Evolutionary conservation across 2,797 vertebrate genomes (phyloP), one percentile per base, ranked within the genome.

Genomic region (Propithecus deckenii): DNA sequence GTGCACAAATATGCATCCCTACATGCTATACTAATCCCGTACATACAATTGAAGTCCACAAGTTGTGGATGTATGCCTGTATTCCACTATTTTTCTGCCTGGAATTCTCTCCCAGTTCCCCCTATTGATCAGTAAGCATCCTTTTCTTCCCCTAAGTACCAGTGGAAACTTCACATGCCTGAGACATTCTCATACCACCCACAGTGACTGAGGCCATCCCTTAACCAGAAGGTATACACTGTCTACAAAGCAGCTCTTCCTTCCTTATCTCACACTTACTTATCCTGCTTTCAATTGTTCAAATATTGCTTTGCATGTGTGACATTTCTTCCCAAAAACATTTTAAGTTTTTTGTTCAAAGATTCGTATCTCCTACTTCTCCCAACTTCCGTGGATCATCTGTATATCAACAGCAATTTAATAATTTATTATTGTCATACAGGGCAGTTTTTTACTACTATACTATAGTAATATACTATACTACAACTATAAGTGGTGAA

Each of bases 181-280:
- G 43, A 71, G 67, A 30, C 11, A 81, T 48, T 10, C 15, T 89
- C 50, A 7, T 50, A 50, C 81, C 52, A 81, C 15, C 22, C 25
- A 14, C 2, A 10, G 23, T 0, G 0, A 41, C 55, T 7, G 0
- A 93, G 30, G 78, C 7, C 10, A 38, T 46, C 0, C 20, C 38
- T 52, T 50, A 38, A 67, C 23, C 7, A 61, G 13, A 74, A 38
- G 0, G 1, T 22, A 25, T 12, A 74, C 15, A 4, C 25, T 43
- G 20, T 43, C 74, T 78, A 38, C 30, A 22, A 87, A 80, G 12
- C 50, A 87, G 3, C 35, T 74, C 32, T 46, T 43, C 14, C 10
- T 43, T 3, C n/a, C 23, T 43, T n/a, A 13, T 23, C 52, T 88
- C 57, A 32, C 1, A 74, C 18, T 63, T 75, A 22, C 0, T 7